Evolutionary conservation across 2,888 invertebrate genomes (phyloP).

Genomic region (Hypena proboscidalis): DNA sequence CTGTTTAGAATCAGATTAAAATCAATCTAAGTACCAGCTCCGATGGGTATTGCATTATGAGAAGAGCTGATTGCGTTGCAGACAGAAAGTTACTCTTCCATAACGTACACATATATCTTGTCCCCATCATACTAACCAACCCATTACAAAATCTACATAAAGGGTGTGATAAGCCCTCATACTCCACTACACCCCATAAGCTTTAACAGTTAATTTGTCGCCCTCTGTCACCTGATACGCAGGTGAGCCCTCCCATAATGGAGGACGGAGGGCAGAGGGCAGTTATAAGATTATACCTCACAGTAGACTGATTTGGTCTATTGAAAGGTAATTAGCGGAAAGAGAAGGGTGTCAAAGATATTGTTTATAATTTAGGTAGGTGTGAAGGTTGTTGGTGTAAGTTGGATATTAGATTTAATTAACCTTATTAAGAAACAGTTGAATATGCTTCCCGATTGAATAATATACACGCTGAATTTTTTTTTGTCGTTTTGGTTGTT

Average conservation of each 20-base stretch:
- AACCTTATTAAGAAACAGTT: too few species aligned
- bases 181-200: conserved; percentile 18
- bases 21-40: too few species aligned
- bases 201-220: conserved; percentile 42
- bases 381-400: background rate
- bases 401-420: too few species aligned
- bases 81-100: too few species aligned
- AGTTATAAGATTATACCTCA: conserved; percentile 49
- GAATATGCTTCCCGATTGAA: too few species aligned
- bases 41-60: too few species aligned
- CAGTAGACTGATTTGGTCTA: conserved; percentile 19
- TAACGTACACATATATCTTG: too few species aligned
- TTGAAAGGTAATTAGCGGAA: conserved; percentile 19
- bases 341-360: conserved; percentile 22
- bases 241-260: conserved; percentile 29
- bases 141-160: conserved; percentile 4
- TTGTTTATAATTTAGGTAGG: conserved; percentile 1
- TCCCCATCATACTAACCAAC: too few species aligned
- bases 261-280: conserved; percentile 37
- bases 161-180: conserved; percentile 35
- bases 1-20: too few species aligned
- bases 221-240: conserved; percentile 38
- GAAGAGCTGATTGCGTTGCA: too few species aligned
- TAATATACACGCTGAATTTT: too few species aligned
- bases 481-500: too few species aligned